Evolutionary conservation across 2,113 vertebrate species (phyloP), one percentile per base, ranked within the genome.

Genomic region (Dryoscopus gambensis): DNA sequence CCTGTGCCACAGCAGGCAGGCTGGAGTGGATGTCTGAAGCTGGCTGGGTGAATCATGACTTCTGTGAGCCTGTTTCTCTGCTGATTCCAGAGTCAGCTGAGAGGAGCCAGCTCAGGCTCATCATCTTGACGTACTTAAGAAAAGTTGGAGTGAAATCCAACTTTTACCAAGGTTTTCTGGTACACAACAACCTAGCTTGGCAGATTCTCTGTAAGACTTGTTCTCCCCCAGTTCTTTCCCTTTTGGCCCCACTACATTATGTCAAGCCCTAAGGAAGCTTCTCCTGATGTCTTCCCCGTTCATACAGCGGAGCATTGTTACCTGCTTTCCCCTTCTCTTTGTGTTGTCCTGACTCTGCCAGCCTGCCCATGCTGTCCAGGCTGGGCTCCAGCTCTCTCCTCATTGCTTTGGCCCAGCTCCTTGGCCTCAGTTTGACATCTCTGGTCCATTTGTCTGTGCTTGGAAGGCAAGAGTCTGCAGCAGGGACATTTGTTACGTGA

Each of bases 401-500:
- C 19, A 4, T 37, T 59, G 31, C 40, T 84, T 80, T 77, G 31
- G 20, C 23, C 35, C 63, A 73, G 21, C 33, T 88, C 8, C 49
- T 77, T 69, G 46, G 13, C n/a, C 35, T 60, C 76, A 52, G 14
- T 42, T 75, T 35, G 19, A 23, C 63, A 30, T 56, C 44, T 83
- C 68, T 85, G 27, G 12, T 80, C 37, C 15, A 1, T 83, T 73
- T 85, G 10, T n/a, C 50, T 77, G 60, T 56, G 14, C 52, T 46
- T 22, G 17, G 12, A 13, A 76, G 31, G 30, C 37, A 44, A 10
- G 37, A 39, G 14, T 23, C 28, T 70, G 49, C 18, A 18, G 31
- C 12, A n/a, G 25, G n/a, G 13, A n/a, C 7, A 1, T 11, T n/a
- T 56, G 14, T 68, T 76, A 11, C 0, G 0, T 31, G 37, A 62